Evolutionary conservation across 1,140 invertebrate species (phyloP), one percentile per base, ranked within the genome.

Genomic region (Zaprionus africanus): DNA sequence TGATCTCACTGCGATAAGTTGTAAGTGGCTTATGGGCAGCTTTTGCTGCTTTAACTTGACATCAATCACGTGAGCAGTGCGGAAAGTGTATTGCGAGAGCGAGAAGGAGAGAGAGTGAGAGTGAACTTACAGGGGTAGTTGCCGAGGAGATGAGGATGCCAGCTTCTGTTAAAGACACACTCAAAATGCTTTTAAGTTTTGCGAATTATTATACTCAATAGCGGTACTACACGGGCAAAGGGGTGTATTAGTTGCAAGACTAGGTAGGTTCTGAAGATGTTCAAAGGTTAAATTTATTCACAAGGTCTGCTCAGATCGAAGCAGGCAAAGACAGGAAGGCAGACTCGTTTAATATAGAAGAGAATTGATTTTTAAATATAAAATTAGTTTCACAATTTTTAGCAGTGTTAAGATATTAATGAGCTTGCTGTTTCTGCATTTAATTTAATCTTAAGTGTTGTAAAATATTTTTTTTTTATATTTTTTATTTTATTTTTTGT

Each of bases 131-230:
- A 51, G 26, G 38, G 26, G 26, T 34, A 26, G 22, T 19, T 60
- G 66, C 31, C 19, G 46, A 22, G 17, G 46, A 54, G 63, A 15
- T 43, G 36, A 24, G 41, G 61, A 58, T 34, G 70, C 56, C 58
- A 62, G 82, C 78, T 85, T 85, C 82, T 85, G 82, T 85, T 85
- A 81, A 85, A 85, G 82, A 85, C 82, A 68, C 82, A 85, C 75
- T 85, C 79, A 85, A 85, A 85, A 85, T 85, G 82, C 82, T 85
- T 85, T 85, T 85, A 85, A 79, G 82, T 85, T 85, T 85, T 78
- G 82, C 82, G 56, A 73, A 68, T 41, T 72, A 54, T 54, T 34
- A 58, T 56, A 57, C 54, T 56, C 65, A 49, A 7, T 58, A 22
- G 17, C 2, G 12, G 15, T 7, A 15, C 5, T 13, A 15, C 15